Evolutionary conservation across 2,888 invertebrate genomes (phyloP).

Genomic region (Acrocera orbiculus): DNA sequence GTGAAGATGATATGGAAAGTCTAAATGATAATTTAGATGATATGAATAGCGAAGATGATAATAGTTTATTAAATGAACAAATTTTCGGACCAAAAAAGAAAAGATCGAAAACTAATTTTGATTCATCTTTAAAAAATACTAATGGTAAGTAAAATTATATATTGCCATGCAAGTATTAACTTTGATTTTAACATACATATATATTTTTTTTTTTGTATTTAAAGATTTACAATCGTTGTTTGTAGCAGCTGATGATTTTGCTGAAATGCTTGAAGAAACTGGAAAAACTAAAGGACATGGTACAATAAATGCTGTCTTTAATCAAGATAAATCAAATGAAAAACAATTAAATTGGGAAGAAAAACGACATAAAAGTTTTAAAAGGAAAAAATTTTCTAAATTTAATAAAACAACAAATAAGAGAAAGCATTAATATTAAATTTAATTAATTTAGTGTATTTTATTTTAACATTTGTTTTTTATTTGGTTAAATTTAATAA

Average conservation of each 20-base stretch:
- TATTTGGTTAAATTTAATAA: too few species aligned
- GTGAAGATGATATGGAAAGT: conserved; percentile 17
- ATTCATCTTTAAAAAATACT: conserved; percentile 24
- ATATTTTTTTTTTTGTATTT: conserved; percentile 3
- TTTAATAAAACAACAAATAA: conserved; percentile 4
- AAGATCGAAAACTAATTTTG: conserved; percentile 16
- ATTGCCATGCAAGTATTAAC: too few species aligned
- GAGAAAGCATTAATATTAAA: not conserved
- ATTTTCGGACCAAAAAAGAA: conserved; percentile 12
- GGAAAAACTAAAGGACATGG: conserved; percentile 46
- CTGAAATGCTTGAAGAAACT: conserved; percentile 70
- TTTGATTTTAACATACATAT: too few species aligned
- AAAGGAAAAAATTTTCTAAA: conserved; percentile 11
- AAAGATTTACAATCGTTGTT: conserved; percentile 46
- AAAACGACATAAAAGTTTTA: conserved; percentile 33
- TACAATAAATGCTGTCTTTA: conserved; percentile 50
- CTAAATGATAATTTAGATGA: conserved; percentile 15
- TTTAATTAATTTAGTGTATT: too few species aligned
- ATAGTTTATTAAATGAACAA: too few species aligned
- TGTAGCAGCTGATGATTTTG: conserved; percentile 78
- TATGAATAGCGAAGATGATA: conserved; percentile 16
- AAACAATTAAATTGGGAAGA: conserved; percentile 75
- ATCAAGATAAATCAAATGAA: conserved; percentile 56
- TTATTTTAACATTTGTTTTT: too few species aligned
- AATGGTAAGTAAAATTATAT: conserved; percentile 16